Evolutionary conservation across 1,140 invertebrate genomes (phyloP), one percentile per base, ranked within the genome.

Genomic region (Hydropsyche tenuis): DNA sequence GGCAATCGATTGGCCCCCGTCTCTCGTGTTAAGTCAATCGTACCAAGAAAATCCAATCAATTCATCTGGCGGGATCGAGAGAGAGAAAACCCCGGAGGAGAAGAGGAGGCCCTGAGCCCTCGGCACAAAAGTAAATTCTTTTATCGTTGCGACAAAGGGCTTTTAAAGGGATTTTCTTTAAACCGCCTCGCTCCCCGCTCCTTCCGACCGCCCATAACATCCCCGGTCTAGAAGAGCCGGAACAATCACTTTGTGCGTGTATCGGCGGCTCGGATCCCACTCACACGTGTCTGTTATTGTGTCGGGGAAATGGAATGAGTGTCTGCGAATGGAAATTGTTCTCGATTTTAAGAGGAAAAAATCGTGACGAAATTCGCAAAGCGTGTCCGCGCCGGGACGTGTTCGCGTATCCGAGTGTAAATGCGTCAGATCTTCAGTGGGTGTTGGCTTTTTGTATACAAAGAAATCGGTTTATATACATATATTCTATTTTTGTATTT

Each of bases 101-200:
- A 14, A 65, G 27, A 27, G 30, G 20, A 20, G 63, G 63, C 22
- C 27, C 27, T 18, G 45, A 70, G 68, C 68, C 68, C 68, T 70
- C 48, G 60, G 72, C 25, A 60, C 60, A 72, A 77, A 60, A 72
- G 76, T 73, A 75, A 77, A 73, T 77, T 77, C 76, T 77, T 77
- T 77, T 77, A 77, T 77, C 73, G 73, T 68, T 63, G 72, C 76
- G 73, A 77, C 73, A 77, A 77, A 77, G 73, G 46, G 74, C 70
- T 66, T 71, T 77, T 77, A 77, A 77, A 77, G 73, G 76, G 76
- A 72, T 75, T 77, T 77, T 75, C 73, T 75, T 77, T 73, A 74
- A 77, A 75, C 43, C 76, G 18, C 30, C 73, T 16, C 27, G 27
- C 56, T n/a, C 25, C 37, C 6, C 70, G 7, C 56, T 27, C 56